A percentile compares a stretch with the other conserved stretches of the same genome.
phyloP scores from a whole-genome alignment of 2,797 vertebrate species.

The Dendrocincla fuliginosa region DNA sequence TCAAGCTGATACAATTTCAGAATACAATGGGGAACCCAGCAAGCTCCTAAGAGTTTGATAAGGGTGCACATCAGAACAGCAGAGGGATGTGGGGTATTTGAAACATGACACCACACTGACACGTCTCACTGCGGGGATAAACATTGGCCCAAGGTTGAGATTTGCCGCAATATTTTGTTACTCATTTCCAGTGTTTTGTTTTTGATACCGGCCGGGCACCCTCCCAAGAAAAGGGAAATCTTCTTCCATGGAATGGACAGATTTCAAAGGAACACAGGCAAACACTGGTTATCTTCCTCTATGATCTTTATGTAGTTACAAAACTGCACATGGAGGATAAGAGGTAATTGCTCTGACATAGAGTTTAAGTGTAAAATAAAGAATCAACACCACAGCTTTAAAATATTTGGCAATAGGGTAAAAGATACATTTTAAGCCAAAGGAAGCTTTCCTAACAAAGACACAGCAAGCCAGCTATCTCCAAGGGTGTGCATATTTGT shows the following conservation, averaged over 20 bases:
- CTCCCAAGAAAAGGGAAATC: neutral
- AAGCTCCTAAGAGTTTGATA: neutral
- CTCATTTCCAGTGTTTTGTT: neutral
- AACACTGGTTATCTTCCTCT: neutral
- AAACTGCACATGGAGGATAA: neutral
- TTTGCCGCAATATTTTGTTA: neutral
- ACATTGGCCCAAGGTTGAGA: neutral
- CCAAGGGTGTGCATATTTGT: neutral
- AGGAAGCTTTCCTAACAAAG: neutral
- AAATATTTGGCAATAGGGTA: neutral
- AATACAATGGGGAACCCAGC: neutral
- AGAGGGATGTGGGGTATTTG: neutral
- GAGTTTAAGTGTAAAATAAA: neutral
- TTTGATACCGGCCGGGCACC: neutral
- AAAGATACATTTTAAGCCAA: neutral
- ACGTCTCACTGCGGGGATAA: neutral
- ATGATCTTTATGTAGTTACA: neutral
- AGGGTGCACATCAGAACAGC: rapidly evolving
- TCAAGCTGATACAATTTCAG: neutral
- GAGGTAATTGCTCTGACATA: neutral
- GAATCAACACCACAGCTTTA: neutral
- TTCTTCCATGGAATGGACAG: neutral
- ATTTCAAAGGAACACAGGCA: neutral
- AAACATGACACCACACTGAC: neutral
- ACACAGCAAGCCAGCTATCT: neutral